Percentiles rank a stretch among this genome's conserved stretches.
These are phyloP conservation scores for Sprattus sprattus DNA, from an alignment of 2,113 vertebrate genomes.

Conservation along the genomic window DNA sequence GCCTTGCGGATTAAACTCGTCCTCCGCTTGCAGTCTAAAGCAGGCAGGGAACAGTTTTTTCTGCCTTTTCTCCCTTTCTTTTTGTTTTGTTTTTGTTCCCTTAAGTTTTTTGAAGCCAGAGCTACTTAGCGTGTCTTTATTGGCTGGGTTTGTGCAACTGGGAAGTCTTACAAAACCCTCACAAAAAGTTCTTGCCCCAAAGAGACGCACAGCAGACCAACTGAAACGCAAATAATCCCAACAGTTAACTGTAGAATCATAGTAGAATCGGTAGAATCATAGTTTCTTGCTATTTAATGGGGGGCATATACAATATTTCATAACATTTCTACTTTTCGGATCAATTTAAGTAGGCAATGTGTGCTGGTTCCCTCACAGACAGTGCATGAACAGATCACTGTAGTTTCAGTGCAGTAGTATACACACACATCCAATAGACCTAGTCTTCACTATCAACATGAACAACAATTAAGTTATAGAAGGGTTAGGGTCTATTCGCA, in stretches of 20 bases:
- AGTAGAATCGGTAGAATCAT: background rate
- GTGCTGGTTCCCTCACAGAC: background rate
- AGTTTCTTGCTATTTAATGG: background rate
- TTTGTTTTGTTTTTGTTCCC: conserved; percentile 33
- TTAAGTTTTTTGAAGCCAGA: conserved; percentile 18
- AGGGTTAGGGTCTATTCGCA: background rate
- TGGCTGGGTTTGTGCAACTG: conserved; percentile 48
- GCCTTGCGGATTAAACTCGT: conserved; percentile 61
- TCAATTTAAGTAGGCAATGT: background rate
- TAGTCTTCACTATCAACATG: background rate
- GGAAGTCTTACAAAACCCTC: conserved; percentile 61
- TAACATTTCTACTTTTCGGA: background rate
- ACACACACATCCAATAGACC: background rate
- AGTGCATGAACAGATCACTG: background rate
- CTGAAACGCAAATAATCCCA: conserved; percentile 16
- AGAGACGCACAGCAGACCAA: conserved; percentile 17
- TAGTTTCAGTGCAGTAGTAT: background rate
- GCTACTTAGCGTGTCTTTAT: conserved; percentile 52
- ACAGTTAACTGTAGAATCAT: background rate
- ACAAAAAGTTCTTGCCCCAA: conserved; percentile 43
- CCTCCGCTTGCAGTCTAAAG: conserved; percentile 60
- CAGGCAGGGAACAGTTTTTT: conserved; percentile 33
- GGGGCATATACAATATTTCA: background rate
- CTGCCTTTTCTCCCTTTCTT: conserved; percentile 37
- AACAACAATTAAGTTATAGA: background rate